Conservation (phyloP, 2,113 vertebrate species). For the Sisor rabdophorus region DNA sequence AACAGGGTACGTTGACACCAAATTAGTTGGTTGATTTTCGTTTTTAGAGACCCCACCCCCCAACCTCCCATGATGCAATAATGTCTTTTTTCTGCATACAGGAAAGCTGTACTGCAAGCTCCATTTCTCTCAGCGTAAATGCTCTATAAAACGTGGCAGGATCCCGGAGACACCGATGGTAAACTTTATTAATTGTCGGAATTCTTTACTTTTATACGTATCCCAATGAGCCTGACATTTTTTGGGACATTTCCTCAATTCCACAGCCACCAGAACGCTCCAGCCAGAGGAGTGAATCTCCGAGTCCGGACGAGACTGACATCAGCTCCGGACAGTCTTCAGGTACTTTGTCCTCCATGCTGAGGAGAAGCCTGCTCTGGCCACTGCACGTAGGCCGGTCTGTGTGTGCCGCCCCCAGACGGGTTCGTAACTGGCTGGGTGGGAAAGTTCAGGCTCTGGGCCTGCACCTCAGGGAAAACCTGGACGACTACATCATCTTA, state of each 20-base stretch:
- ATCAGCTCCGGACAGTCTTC: conserved; percentile 66
- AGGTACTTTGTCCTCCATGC: conserved; percentile 89
- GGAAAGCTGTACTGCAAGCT: conserved; percentile 94
- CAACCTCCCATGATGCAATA: neutral
- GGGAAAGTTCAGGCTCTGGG: conserved; percentile 66
- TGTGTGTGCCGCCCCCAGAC: conserved; percentile 76
- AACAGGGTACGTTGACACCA: conserved; percentile 71
- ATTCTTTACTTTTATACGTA: neutral
- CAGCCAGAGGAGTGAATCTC: neutral
- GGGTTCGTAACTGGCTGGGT: conserved; percentile 74
- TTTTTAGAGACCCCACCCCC: neutral
- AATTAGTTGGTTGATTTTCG: neutral
- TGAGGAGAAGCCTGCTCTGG: conserved; percentile 79
- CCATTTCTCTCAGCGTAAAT: conserved; percentile 85
- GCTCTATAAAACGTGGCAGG: conserved; percentile 73
- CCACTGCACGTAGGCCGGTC: conserved; percentile 77
- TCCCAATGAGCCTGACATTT: neutral
- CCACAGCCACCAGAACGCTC: conserved; percentile 21
- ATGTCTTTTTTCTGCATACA: conserved; percentile 56
- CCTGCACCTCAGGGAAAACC: conserved; percentile 85
- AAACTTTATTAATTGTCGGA: conserved; percentile 32
- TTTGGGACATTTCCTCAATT: neutral
- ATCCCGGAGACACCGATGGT: conserved; percentile 66
- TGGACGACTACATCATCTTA: conserved; percentile 79
- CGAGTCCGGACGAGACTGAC: conserved; percentile 45